These are phyloP conservation scores for Chunga burmeisteri DNA, from an alignment of 2,113 vertebrate genomes.

Conservation along the genomic window DNA sequence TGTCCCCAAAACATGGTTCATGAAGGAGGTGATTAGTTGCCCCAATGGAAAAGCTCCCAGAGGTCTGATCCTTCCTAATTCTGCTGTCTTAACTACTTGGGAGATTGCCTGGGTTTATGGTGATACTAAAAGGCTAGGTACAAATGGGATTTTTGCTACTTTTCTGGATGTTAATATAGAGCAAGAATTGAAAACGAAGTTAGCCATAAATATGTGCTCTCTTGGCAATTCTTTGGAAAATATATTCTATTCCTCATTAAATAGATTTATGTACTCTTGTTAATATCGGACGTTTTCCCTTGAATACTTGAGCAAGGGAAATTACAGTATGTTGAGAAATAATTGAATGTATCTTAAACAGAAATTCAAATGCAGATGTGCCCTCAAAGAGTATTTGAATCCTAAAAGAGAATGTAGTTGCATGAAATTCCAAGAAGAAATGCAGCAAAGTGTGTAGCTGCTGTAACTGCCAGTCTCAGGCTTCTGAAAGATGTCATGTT, in stretches of 20 bases:
- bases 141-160: not conserved
- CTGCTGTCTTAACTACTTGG: not conserved
- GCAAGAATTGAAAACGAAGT: not conserved
- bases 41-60: not conserved
- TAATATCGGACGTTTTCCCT: not conserved
- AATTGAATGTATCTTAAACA: not conserved
- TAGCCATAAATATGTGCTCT: not conserved
- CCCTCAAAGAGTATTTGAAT: not conserved
- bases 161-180: not conserved
- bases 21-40: not conserved
- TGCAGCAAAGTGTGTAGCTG: not conserved
- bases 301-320: constrained; percentile 8
- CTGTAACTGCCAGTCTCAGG: not conserved
- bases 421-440: not conserved
- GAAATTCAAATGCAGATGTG: not conserved
- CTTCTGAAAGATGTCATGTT: not conserved
- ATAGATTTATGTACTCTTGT: constrained; percentile 1
- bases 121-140: not conserved
- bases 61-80: not conserved
- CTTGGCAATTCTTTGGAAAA: not conserved
- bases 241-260: constrained; percentile 13
- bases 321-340: not conserved
- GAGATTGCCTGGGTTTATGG: not conserved
- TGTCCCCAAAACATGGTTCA: not conserved
- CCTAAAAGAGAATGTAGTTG: not conserved